Conservation (phyloP, 1,140 invertebrate species). For the Drosophila grimshawi region DNA sequence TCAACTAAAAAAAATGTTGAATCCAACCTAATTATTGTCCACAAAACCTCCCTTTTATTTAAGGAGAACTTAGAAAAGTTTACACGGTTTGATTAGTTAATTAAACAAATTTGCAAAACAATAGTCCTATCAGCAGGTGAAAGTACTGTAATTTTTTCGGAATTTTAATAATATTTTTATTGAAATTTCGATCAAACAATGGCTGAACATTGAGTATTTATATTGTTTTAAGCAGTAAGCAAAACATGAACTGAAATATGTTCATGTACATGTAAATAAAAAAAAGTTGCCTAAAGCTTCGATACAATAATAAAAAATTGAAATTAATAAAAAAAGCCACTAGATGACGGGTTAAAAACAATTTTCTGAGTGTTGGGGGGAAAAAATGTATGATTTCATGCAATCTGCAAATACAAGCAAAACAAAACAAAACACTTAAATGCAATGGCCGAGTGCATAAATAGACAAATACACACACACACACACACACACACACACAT, state of each 20-base stretch:
- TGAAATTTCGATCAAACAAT: conserved; percentile 37
- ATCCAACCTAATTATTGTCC: too few species aligned
- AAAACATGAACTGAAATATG: conserved; percentile 69
- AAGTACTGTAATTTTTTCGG: too few species aligned
- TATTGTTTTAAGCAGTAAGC: conserved; percentile 71
- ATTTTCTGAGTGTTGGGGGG: conserved; percentile 57
- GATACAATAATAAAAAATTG: conserved; percentile 39
- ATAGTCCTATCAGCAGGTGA: too few species aligned
- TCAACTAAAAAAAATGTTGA: too few species aligned
- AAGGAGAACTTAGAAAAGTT: too few species aligned
- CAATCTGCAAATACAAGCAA: conserved; percentile 60
- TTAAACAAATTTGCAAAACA: too few species aligned
- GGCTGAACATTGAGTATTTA: conserved; percentile 60
- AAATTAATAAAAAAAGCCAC: conserved; percentile 50
- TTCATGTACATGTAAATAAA: conserved; percentile 39
- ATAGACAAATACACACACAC: conserved; percentile 47
- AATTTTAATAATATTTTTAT: conserved; percentile 10
- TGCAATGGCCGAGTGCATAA: conserved; percentile 71
- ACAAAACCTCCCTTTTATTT: too few species aligned
- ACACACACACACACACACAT: conserved; percentile 12
- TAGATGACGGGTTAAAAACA: conserved; percentile 72
- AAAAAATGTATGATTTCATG: conserved; percentile 53
- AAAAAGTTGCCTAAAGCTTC: conserved; percentile 58
- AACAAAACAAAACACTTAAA: conserved; percentile 75
- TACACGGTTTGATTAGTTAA: too few species aligned